phyloP scores from a whole-genome alignment of 2,113 vertebrate genomes.

The Pachycephala philippinensis region DNA sequence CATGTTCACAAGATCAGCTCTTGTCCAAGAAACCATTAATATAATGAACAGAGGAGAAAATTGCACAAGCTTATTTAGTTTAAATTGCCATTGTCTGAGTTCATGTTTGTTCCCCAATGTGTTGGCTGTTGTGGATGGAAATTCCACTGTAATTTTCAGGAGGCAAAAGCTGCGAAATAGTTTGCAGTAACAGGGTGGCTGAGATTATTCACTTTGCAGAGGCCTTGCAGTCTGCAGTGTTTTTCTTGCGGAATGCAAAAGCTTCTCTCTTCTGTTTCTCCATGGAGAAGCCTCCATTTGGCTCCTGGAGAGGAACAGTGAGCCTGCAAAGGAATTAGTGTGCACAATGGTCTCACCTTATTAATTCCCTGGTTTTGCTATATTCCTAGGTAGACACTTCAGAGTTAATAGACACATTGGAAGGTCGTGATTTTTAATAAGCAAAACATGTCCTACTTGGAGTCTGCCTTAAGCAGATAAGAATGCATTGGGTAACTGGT shows the following conservation, averaged over 20 bases:
- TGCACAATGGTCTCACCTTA: not conserved
- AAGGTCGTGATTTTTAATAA: slow-evolving; percentile 8
- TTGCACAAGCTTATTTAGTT: not conserved
- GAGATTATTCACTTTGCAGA: not conserved
- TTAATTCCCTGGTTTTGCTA: not conserved
- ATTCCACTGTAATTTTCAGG: not conserved
- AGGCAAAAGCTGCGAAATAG: not conserved
- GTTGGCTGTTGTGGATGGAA: not conserved
- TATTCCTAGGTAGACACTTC: not conserved
- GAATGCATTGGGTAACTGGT: slow-evolving; percentile 45
- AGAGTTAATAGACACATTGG: slow-evolving; percentile 1
- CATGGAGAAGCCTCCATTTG: not conserved
- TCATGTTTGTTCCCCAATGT: not conserved
- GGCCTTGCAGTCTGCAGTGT: not conserved
- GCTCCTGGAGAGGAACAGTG: not conserved
- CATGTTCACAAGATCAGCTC: not conserved
- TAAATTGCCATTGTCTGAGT: not conserved
- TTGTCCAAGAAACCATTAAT: not conserved
- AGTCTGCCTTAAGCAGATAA: slow-evolving; percentile 53
- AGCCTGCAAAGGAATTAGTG: not conserved
- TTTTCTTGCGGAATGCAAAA: not conserved
- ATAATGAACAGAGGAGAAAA: not conserved
- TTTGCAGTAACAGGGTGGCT: not conserved
- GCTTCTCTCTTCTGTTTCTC: not conserved
- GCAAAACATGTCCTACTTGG: slow-evolving; percentile 23